Evolutionary conservation across 2,797 vertebrate species (phyloP).

Genomic region (Anguilla obscura): DNA sequence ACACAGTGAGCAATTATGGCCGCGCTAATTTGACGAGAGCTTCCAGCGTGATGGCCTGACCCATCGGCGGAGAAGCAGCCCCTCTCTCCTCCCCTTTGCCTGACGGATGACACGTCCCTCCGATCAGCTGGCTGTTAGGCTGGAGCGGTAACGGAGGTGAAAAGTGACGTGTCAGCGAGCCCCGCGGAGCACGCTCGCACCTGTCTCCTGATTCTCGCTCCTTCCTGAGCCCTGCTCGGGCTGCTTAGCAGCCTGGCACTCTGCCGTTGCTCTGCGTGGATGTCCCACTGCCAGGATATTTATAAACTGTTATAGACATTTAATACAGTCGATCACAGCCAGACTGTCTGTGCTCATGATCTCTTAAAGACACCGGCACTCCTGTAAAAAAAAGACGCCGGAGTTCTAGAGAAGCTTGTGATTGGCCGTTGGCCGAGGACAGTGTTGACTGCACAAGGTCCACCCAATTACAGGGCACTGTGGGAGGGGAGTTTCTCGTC

Average conservation of each 20-base stretch:
- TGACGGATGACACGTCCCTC: neutral
- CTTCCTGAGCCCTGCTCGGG: neutral
- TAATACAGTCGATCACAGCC: conserved; percentile 59
- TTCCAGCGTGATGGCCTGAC: neutral
- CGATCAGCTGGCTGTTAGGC: neutral
- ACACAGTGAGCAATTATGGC: neutral
- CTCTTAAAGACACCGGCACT: conserved; percentile 50
- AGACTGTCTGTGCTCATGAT: conserved; percentile 46
- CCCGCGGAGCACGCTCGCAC: neutral
- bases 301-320: conserved; percentile 64
- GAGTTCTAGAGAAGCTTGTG: conserved; percentile 53
- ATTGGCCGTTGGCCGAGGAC: conserved; percentile 49
- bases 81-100: neutral
- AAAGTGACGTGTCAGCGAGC: neutral
- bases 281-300: conserved; percentile 60
- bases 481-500: conserved; percentile 67
- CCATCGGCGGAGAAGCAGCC: neutral
- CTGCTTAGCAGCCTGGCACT: conserved; percentile 34
- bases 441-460: neutral
- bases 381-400: conserved; percentile 43
- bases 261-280: conserved; percentile 34
- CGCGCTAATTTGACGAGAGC: neutral
- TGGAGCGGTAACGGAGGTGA: neutral
- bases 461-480: conserved; percentile 4
- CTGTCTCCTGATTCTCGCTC: neutral